Conservation (phyloP, 2,797 vertebrate species). For the Peromyscus attwateri region DNA sequence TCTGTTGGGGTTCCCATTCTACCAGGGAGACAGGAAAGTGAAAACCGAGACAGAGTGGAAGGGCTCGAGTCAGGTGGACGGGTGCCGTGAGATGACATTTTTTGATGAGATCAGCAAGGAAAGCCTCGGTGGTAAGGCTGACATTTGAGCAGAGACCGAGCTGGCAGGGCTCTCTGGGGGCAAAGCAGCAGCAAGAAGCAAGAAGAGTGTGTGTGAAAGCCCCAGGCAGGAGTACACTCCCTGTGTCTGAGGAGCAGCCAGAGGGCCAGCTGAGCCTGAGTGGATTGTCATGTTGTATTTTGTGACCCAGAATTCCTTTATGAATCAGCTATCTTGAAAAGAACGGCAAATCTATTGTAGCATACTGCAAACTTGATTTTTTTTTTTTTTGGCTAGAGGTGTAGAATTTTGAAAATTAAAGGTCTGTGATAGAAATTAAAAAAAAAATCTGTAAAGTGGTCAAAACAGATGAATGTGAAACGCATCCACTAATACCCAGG, state of each 20-base stretch:
- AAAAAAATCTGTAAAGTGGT: neutral
- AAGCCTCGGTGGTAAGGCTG: neutral
- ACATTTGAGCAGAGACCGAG: conserved; percentile 38
- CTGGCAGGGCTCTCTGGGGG: neutral
- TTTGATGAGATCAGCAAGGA: conserved; percentile 16
- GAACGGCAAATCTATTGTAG: conserved; percentile 31
- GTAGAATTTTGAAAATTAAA: conserved; percentile 23
- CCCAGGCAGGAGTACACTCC: neutral
- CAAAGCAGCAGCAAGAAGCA: neutral
- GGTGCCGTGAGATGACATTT: neutral
- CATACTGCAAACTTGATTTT: neutral
- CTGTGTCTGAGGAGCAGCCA: neutral
- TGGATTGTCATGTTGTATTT: conserved; percentile 65
- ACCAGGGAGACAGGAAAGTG: neutral
- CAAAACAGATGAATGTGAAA: conserved; percentile 50
- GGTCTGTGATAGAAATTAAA: neutral
- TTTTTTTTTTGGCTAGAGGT: neutral
- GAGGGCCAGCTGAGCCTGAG: neutral
- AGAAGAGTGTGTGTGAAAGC: neutral
- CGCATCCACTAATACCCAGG: neutral
- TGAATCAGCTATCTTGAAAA: conserved; percentile 71
- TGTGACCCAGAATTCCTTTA: conserved; percentile 73
- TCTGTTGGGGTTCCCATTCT: neutral
- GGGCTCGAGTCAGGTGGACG: neutral
- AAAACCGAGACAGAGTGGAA: fast-evolving